phyloP scores from a whole-genome alignment of 2,797 vertebrate genomes.

The Tapera naevia region DNA sequence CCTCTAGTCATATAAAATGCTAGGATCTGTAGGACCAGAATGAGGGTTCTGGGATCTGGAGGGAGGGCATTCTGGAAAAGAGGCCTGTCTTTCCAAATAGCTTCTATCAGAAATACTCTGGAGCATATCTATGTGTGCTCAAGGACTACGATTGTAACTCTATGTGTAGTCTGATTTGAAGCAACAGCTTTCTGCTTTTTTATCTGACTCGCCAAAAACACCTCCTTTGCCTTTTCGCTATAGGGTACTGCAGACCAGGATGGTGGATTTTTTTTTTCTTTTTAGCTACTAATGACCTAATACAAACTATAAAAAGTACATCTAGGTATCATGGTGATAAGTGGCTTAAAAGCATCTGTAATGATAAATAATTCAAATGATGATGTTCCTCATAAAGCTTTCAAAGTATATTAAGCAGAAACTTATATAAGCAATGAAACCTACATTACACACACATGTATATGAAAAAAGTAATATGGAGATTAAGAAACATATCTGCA shows the following conservation, averaged over 20 bases:
- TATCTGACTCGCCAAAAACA: not conserved
- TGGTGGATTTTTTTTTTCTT: not conserved
- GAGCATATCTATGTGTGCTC: not conserved
- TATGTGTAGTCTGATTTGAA: not conserved
- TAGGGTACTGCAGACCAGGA: not conserved
- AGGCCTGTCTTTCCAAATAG: not conserved
- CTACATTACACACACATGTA: not conserved
- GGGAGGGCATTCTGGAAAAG: not conserved
- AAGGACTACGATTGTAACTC: not conserved
- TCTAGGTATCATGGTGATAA: constrained; percentile 10
- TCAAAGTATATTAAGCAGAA: constrained; percentile 51
- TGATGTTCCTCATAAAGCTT: constrained; percentile 22
- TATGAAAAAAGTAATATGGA: not conserved
- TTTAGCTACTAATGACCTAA: constrained; percentile 29
- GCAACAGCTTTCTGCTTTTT: not conserved
- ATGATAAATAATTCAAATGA: constrained; percentile 55
- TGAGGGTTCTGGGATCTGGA: not conserved
- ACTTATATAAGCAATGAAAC: constrained; percentile 27
- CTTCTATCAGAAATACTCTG: not conserved
- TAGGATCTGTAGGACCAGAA: not conserved
- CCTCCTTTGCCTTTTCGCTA: not conserved
- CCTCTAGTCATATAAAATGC: not conserved
- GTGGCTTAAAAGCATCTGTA: constrained; percentile 25
- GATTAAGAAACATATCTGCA: not conserved
- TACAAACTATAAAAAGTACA: constrained; percentile 9